Conservation (phyloP, 2,888 invertebrate genomes). For the Rhagophthalmus giganteus region DNA sequence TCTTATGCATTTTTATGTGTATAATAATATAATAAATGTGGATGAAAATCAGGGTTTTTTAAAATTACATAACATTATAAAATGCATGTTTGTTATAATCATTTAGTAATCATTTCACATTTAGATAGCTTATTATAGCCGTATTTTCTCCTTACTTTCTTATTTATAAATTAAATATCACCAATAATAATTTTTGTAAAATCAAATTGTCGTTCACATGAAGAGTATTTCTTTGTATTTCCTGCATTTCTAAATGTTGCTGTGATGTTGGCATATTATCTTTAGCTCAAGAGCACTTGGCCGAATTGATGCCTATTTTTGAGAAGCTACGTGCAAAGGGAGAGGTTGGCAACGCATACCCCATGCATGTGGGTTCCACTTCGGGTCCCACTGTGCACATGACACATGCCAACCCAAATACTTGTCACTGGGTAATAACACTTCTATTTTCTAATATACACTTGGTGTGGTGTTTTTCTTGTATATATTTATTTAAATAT, state of each 20-base stretch:
- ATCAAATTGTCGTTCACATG: not conserved
- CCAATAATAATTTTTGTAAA: not conserved
- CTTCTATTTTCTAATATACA: conserved; percentile 36
- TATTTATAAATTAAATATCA: not conserved
- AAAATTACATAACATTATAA: conserved; percentile 10
- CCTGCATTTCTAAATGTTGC: conserved; percentile 16
- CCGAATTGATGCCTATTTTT: conserved; percentile 94
- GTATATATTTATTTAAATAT: conserved; percentile 8
- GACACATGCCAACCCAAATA: conserved; percentile 59
- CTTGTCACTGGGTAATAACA: conserved; percentile 74
- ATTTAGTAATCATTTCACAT: conserved; percentile 15
- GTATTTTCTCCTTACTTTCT: conserved; percentile 11
- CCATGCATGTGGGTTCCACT: conserved; percentile 80
- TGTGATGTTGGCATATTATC: conserved; percentile 18
- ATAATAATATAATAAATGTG: no score
- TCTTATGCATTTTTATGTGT: no score
- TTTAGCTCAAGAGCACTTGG: conserved; percentile 90
- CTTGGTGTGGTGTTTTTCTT: conserved; percentile 43
- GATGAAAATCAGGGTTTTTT: conserved; percentile 24
- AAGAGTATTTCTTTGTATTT: conserved; percentile 13
- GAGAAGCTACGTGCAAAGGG: conserved; percentile 89
- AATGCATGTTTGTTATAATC: conserved; percentile 12
- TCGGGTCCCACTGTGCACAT: conserved; percentile 69
- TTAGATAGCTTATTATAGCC: conserved; percentile 22
- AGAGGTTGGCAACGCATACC: conserved; percentile 88